Evolutionary conservation across 2,888 invertebrate species (phyloP).

Genomic region (Hydropsyche betteni): DNA sequence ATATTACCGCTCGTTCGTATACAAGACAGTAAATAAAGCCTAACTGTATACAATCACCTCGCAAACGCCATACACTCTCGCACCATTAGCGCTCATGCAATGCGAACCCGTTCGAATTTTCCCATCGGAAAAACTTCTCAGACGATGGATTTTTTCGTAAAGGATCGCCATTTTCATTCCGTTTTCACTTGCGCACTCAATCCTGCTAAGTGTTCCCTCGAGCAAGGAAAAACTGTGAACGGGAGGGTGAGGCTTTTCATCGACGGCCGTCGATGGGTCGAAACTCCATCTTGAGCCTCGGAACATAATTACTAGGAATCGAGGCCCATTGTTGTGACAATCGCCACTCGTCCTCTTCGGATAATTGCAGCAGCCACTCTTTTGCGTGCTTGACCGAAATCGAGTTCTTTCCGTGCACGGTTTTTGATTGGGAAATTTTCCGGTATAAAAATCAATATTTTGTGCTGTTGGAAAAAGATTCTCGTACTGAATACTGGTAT

Average conservation of each 20-base stretch:
- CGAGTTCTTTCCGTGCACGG: no score
- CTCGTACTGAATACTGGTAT: no score
- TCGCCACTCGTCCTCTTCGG: neutral
- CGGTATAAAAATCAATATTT: no score
- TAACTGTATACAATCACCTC: no score
- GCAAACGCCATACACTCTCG: no score
- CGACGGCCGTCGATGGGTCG: neutral
- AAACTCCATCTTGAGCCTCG: conserved; percentile 6
- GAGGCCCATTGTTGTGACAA: conserved; percentile 26
- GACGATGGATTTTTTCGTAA: conserved; percentile 12
- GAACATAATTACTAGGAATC: conserved; percentile 25
- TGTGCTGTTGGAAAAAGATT: no score
- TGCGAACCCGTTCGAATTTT: no score
- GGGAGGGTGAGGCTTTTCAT: neutral
- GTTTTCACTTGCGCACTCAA: conserved; percentile 3
- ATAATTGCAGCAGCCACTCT: neutral
- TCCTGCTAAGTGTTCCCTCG: conserved; percentile 6
- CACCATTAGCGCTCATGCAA: no score
- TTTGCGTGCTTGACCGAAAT: no score
- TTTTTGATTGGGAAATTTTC: no score
- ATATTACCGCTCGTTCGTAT: no score
- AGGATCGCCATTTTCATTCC: neutral
- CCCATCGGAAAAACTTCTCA: neutral
- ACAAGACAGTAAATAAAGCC: no score
- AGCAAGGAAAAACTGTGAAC: neutral